A percentile compares a stretch with the other conserved stretches of the same genome.
Evolutionary conservation across 2,113 vertebrate genomes (phyloP).

Genomic region (cat (Felis catus)): F.catus_Fca126_mat1.0 CM031417.1:137349001-137349500

Average conservation of each 20-base stretch:
- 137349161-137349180: rapidly evolving
- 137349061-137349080: background rate
- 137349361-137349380: rapidly evolving
- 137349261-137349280: background rate
- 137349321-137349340: background rate
- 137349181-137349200: rapidly evolving
- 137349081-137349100: background rate
- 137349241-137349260: background rate
- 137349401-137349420: background rate
- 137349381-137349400: background rate
- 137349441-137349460: background rate
- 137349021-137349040: background rate
- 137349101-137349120: background rate
- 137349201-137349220: background rate
- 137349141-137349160: background rate
- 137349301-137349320: background rate
- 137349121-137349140: rapidly evolving
- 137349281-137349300: background rate
- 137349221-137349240: background rate
- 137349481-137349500: background rate
- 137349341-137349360: background rate
- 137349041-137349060: background rate
- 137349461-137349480: background rate
- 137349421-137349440: background rate
- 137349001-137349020: conserved; percentile 23